phyloP scores from a whole-genome alignment of 2,888 invertebrate species.

The Calameuta idolon region DNA sequence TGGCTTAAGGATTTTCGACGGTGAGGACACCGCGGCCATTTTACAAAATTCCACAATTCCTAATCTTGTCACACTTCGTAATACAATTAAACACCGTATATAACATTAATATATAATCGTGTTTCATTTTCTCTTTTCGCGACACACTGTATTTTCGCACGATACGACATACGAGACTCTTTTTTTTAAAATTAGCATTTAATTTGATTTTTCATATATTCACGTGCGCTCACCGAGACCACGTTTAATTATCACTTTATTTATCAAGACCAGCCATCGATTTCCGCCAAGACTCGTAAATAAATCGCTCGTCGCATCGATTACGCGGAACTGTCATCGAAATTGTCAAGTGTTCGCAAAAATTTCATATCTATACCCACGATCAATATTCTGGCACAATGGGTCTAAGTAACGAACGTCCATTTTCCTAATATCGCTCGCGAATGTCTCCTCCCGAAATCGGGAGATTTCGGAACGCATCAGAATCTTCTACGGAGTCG shows the following conservation, averaged over 20 bases:
- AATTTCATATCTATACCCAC: neutral
- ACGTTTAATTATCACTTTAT: neutral
- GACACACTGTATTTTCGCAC: neutral
- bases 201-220: neutral
- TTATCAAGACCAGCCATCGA: neutral
- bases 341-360: neutral
- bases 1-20: neutral
- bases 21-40: neutral
- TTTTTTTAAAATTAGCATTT: neutral
- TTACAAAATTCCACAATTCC: neutral
- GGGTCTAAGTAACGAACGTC: neutral
- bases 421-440: neutral
- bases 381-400: neutral
- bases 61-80: slow-evolving; percentile 4
- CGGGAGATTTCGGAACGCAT: neutral
- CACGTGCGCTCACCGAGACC: neutral
- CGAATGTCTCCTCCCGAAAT: neutral
- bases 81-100: neutral
- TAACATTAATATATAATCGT: slow-evolving; percentile 1
- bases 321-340: neutral
- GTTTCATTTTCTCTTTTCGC: neutral
- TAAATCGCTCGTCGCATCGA: neutral
- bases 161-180: neutral
- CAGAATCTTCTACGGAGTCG: neutral
- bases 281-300: neutral